phyloP scores from a whole-genome alignment of 2,888 invertebrate species.

The Sialis lutaria region DNA sequence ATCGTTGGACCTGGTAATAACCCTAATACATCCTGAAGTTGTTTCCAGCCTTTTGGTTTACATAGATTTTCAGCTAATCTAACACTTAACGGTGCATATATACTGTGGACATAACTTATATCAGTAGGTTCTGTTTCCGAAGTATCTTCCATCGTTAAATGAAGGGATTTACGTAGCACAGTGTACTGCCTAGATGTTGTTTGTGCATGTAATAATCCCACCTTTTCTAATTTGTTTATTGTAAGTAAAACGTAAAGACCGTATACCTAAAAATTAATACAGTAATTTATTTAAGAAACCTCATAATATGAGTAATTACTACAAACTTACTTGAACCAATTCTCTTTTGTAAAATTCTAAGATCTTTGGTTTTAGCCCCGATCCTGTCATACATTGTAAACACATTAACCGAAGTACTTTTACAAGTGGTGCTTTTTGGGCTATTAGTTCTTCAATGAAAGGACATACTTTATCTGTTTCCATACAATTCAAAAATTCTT shows the following conservation, averaged over 20 bases:
- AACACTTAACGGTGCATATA: constrained; percentile 84
- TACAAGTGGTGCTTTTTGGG: constrained; percentile 60
- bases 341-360: constrained; percentile 45
- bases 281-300: background rate
- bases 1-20: constrained; percentile 65
- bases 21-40: constrained; percentile 67
- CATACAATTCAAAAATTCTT: constrained; percentile 80
- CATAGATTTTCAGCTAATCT: constrained; percentile 68
- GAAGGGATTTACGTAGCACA: constrained; percentile 60
- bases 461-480: constrained; percentile 79
- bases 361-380: constrained; percentile 83
- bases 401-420: constrained; percentile 81
- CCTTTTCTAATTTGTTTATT: constrained; percentile 72
- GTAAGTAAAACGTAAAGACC: constrained; percentile 71
- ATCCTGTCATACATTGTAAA: constrained; percentile 81
- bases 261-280: constrained; percentile 45
- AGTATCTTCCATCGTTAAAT: constrained; percentile 76
- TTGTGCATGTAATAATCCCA: constrained; percentile 62
- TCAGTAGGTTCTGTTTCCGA: constrained; percentile 70
- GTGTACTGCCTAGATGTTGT: constrained; percentile 55
- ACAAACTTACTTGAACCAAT: constrained; percentile 28
- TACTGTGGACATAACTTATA: constrained; percentile 81
- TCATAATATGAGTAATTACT: background rate
- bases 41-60: constrained; percentile 59
- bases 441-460: constrained; percentile 85